Conservation (phyloP, 2,113 vertebrate genomes). For the Vicugna pacos region DNA sequence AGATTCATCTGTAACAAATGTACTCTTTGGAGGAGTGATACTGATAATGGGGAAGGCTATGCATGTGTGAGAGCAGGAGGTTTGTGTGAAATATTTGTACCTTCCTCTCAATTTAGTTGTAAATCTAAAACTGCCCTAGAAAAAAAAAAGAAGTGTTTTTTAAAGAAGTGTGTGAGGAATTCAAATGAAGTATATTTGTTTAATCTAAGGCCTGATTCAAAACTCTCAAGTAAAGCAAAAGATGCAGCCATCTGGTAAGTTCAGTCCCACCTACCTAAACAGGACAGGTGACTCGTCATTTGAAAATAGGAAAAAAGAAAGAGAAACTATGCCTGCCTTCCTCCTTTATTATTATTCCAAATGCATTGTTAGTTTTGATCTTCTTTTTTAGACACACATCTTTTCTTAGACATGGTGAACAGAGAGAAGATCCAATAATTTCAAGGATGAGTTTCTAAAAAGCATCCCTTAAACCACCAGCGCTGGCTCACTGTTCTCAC, state of each 20-base stretch:
- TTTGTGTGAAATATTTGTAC: not conserved
- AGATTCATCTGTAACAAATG: not conserved
- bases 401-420: conserved; percentile 10
- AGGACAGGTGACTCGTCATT: not conserved
- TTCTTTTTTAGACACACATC: not conserved
- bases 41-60: not conserved
- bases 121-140: not conserved
- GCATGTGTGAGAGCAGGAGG: not conserved
- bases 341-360: not conserved
- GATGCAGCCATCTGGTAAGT: not conserved
- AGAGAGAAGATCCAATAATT: not conserved
- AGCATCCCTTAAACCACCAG: not conserved
- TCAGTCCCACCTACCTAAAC: not conserved
- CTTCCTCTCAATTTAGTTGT: not conserved
- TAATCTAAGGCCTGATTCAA: not conserved
- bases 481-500: not conserved
- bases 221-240: not conserved
- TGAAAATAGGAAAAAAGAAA: not conserved
- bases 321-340: not conserved
- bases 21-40: not conserved
- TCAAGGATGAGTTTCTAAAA: not conserved
- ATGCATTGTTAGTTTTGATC: not conserved
- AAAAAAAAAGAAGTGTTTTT: not conserved
- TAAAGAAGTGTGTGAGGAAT: not conserved
- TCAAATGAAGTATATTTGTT: not conserved